Evolutionary conservation across 2,888 invertebrate genomes (phyloP), one percentile per base, ranked within the genome.

Genomic region (Nebria salina): DNA sequence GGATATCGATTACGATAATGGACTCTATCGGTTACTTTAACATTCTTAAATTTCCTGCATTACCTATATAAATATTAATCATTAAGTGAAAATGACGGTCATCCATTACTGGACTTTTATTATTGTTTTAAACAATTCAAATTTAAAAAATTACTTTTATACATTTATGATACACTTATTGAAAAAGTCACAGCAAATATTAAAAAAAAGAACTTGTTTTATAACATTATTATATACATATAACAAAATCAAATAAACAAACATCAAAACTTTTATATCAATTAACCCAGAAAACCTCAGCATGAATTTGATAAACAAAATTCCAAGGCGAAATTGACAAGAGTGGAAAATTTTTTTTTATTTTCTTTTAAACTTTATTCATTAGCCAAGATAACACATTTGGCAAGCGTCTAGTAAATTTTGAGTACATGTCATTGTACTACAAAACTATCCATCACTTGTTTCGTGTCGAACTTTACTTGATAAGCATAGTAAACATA

Each of bases 401-500:
- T 54, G 54, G 54, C 54, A 54, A 54, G 7, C 54, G 54, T 54
- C 54, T 54, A 54, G 54, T 54, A 54, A 11, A 54, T 11, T 54
- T 54, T 8, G 54, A 54, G 68, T 74, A 26, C 75, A 80, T 75
- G 80, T 75, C 80, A 80, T 75, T 75, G 80, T 75, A 68, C 80
- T 25, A 20, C 75, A 80, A 20, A 80, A 75, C 72, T 72, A 75
- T 54, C 66, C 72, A 80, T 80, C 80, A 72, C 6, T 15, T 66
- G 70, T 80, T 80, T 80, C 75, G 54, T n/a, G 68, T 34, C 54
- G 75, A 75, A 80, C 75, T 75, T 80, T 75, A 74, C 43, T 42
- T 65, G 80, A 75, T 80, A 80, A 54, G 72, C 80, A 75, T 75
- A 70, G 75, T 80, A 80, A 54, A 75, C 80, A 75, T 75, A 75